Base-by-base conservation (phyloP, 2,888 invertebrate genomes). In the Adineta ricciae region DNA sequence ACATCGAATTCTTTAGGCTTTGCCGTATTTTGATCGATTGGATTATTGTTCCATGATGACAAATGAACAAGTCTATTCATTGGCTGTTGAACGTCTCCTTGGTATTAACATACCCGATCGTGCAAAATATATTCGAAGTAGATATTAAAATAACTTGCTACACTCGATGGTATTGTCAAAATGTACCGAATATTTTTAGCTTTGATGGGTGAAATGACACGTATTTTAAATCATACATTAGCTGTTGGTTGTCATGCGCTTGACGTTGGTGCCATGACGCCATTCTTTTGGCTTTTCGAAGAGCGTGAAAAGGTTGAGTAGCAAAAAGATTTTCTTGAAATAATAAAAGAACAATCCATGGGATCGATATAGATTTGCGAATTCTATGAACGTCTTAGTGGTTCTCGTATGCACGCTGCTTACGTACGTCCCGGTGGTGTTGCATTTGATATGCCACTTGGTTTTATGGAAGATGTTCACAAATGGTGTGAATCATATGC, bases 11-110 rank as follows among this genome's bases (percentile, higher is more conserved):
- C 2, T 88, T 38, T 88, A 91, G 90, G 98, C 97, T 0, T 91
- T 99, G 87, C 99, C 99, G 0, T 99, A 99, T 91, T 97, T 99
- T 90, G 98, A 99, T 92, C 94, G 97, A 0, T 92, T 98, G 84
- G 98, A 99, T 91, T 99, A 99, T 89, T 97, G 97, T 0, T 97
- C 97, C 0, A 98, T 98, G 97, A 98, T 99, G 98, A 95, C 95
- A 91, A 99, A 98, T 89, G 98, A 99, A 89, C 97, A 99, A 89
- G 95, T 95, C 89, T 99, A 94, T 91, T 96, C 96, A 1, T 89
- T 99, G 86, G 98, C 98, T 0, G 94, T 98, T 0, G 99, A 99
- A 90, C 98, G 97, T 88, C 92, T 99, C 2, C 92, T 99, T 0
- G 97, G 97, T 88, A 96, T 97, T 87, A 95, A 97, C 52, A 93